Evolutionary conservation across 2,888 invertebrate species (phyloP).

Genomic region (Idaea biselata): DNA sequence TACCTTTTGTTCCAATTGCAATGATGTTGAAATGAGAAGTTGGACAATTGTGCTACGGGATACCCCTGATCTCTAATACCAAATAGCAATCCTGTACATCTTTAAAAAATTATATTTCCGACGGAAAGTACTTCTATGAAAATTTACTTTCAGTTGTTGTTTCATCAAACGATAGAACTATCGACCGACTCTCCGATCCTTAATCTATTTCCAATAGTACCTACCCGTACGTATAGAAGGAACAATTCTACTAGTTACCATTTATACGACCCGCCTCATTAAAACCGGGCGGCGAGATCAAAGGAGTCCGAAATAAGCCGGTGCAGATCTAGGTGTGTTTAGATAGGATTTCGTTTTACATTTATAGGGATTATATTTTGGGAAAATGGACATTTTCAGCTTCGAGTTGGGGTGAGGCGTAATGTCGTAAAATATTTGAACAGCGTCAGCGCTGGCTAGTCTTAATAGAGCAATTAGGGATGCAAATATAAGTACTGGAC

Average conservation of each 20-base stretch:
- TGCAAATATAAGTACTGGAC: too few species aligned
- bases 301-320: constrained; percentile 81
- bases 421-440: neutral
- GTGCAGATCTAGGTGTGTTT: constrained; percentile 54
- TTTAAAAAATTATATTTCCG: too few species aligned
- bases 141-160: too few species aligned
- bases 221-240: constrained; percentile 37
- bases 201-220: constrained; percentile 22
- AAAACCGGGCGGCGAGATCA: constrained; percentile 82
- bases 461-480: too few species aligned
- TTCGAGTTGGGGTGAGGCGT: constrained; percentile 2
- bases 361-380: constrained; percentile 21
- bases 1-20: too few species aligned
- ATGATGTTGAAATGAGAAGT: too few species aligned
- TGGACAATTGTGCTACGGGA: too few species aligned
- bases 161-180: neutral
- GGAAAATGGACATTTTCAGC: constrained; percentile 7
- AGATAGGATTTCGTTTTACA: constrained; percentile 43
- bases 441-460: too few species aligned
- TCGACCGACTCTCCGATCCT: neutral
- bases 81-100: too few species aligned
- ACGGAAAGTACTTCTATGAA: too few species aligned
- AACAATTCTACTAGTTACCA: constrained; percentile 73
- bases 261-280: constrained; percentile 71
- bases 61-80: too few species aligned